Evolutionary conservation across 2,888 invertebrate genomes (phyloP), one percentile per base, ranked within the genome.

Genomic region (Malacosoma neustria): DNA sequence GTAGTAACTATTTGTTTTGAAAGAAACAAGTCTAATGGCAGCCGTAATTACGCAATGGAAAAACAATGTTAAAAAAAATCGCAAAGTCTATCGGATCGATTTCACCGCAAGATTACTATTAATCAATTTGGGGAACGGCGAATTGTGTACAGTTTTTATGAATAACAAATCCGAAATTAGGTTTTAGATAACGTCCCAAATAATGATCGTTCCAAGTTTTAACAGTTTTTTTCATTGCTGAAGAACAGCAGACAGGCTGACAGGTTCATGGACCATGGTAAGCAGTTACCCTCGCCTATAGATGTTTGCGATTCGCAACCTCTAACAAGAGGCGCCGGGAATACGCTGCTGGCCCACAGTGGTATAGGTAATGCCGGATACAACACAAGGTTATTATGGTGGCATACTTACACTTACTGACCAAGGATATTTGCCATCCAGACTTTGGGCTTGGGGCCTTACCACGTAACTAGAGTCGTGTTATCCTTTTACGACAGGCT

Each of bases 71-170:
- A 22, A 22, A 22, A 22, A 22, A n/a, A n/a, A 22, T 22, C 2
- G 5, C 22, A 49, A 56, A 56, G 36, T 48, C 57, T 54, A 51
- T 48, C 61, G 51, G 67, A 69, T 66, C 59, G 64, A 63, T 64
- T 69, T 60, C 53, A 36, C 46, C 38, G 42, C 40, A 36, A 31
- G 46, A 48, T 52, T 53, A 47, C 45, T 32, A 36, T 35, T 36
- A 43, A 47, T 34, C 42, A 33, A 38, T 32, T 22, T 14, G 11
- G 22, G 14, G 9, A 22, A 22, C 22, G n/a, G n/a, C n/a, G n/a
- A n/a, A n/a, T n/a, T n/a, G n/a, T n/a, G n/a, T n/a, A n/a, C n/a
- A n/a, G n/a, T n/a, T n/a, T n/a, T n/a, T n/a, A n/a, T n/a, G n/a
- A n/a, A n/a, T n/a, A n/a, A n/a, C n/a, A n/a, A n/a, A n/a, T n/a